phyloP scores from a whole-genome alignment of 2,888 invertebrate genomes.

The Ophion obscuratus region DNA sequence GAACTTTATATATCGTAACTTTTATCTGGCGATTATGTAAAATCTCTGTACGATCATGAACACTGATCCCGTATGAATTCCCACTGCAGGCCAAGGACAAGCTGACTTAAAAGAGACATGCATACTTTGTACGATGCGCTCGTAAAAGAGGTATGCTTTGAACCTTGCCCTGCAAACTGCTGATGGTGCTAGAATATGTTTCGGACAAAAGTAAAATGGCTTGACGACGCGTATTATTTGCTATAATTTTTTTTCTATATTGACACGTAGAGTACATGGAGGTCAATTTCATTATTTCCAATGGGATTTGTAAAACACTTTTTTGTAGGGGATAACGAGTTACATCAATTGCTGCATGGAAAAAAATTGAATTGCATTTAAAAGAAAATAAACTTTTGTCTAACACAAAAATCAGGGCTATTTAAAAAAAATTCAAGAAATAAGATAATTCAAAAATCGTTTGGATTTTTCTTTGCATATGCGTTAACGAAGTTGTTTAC shows the following conservation, averaged over 20 bases:
- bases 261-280: too few relatives aligned
- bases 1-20: slow-evolving; percentile 9
- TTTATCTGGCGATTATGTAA: background rate
- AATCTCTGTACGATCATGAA: background rate
- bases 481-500: too few relatives aligned
- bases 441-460: too few relatives aligned
- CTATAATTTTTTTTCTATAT: background rate
- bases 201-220: background rate
- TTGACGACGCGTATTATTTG: background rate
- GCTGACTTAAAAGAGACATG: background rate
- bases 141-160: background rate
- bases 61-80: background rate
- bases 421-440: too few relatives aligned
- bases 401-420: too few relatives aligned
- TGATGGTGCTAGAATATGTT: background rate
- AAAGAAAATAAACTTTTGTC: background rate
- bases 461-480: too few relatives aligned
- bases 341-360: background rate
- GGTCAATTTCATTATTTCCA: background rate
- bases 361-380: background rate
- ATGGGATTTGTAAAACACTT: background rate
- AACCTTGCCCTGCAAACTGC: background rate
- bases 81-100: background rate
- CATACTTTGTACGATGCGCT: background rate
- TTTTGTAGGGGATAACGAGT: background rate